Evolutionary conservation across 2,888 invertebrate genomes (phyloP), one percentile per base, ranked within the genome.

Genomic region (Hermaeophaga mercurialis): DNA sequence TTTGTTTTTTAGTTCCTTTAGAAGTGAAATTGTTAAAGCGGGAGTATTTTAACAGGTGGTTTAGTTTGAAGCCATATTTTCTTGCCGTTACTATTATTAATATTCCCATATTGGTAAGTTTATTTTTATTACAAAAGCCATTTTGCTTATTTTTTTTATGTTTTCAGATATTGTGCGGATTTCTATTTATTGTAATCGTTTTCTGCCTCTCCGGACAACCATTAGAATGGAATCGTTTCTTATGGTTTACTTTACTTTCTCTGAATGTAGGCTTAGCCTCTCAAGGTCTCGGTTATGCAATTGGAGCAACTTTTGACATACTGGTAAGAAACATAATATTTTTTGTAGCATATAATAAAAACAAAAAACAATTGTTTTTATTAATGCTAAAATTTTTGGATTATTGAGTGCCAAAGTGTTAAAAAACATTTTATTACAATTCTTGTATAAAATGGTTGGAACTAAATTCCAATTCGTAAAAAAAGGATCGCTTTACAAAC

Each of bases 251-350:
- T 1, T 58, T 80, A n/a, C 78, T 84, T 56, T 83, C 84, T 0
- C 73, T 87, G 1, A 75, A 86, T 49, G 81, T 85, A 0, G 85
- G 83, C 0, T 69, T 89, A 3, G 86, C 87, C 50, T 88, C 90
- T 1, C 90, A 91, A 78, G 88, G 89, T 0, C 78, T 89, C 0
- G 91, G 90, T 0, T 78, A 89, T 2, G 80, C 85, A 0, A 85
- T 91, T 17, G 90, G 90, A 0, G 79, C 84, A 9, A 75, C 80
- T 0, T 84, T 83, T 58, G 84, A 76, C 67, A 81, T 81, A 54
- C 81, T 82, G 45, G 85, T 85, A 73, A 80, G 81, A 78, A 5
- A 22, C 3, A 5, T 22, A 22, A 22, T 22, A 22, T 5, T 22
- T 22, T 5, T 22, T 22, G 6, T 22, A n/a, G n/a, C n/a, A n/a